Conservation (phyloP, 2,797 vertebrate species). For the Falco columbarius region DNA sequence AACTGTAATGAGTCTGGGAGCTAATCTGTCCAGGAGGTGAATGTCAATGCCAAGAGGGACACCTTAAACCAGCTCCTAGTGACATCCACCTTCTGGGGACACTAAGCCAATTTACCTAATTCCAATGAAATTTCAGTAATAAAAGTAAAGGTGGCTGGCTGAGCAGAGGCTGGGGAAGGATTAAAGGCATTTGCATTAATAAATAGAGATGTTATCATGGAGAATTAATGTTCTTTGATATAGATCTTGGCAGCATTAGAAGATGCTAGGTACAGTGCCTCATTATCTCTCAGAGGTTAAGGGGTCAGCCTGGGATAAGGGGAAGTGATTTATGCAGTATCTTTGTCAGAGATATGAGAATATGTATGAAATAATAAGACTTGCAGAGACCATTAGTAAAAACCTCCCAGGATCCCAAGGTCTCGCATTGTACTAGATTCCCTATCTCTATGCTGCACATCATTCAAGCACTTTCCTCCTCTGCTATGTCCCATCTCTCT, state of each 20-base stretch:
- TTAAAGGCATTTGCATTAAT: slow-evolving; percentile 69
- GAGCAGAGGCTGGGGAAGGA: slow-evolving; percentile 31
- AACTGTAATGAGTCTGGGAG: background rate
- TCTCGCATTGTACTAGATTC: background rate
- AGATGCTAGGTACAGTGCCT: slow-evolving; percentile 32
- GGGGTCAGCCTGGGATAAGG: slow-evolving; percentile 58
- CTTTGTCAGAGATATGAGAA: slow-evolving; percentile 48
- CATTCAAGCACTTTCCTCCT: background rate
- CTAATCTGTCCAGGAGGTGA: background rate
- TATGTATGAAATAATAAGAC: slow-evolving; percentile 59
- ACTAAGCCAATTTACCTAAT: slow-evolving; percentile 39
- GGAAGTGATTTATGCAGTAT: slow-evolving; percentile 58
- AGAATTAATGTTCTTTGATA: slow-evolving; percentile 71
- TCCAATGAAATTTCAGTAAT: slow-evolving; percentile 30
- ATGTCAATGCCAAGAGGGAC: background rate
- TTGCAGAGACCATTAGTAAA: slow-evolving; percentile 40
- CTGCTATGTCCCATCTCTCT: background rate
- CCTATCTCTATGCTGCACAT: background rate
- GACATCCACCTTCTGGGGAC: slow-evolving; percentile 15
- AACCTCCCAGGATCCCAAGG: slow-evolving; percentile 12
- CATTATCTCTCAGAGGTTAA: slow-evolving; percentile 66
- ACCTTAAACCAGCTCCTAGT: background rate
- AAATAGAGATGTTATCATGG: slow-evolving; percentile 68
- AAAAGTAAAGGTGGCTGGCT: slow-evolving; percentile 9
- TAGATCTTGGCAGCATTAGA: slow-evolving; percentile 53